A percentile compares a stretch with the other conserved stretches of the same genome.
phyloP scores from a whole-genome alignment of 1,140 invertebrate genomes.

The Cardiocondyla obscurior region DNA sequence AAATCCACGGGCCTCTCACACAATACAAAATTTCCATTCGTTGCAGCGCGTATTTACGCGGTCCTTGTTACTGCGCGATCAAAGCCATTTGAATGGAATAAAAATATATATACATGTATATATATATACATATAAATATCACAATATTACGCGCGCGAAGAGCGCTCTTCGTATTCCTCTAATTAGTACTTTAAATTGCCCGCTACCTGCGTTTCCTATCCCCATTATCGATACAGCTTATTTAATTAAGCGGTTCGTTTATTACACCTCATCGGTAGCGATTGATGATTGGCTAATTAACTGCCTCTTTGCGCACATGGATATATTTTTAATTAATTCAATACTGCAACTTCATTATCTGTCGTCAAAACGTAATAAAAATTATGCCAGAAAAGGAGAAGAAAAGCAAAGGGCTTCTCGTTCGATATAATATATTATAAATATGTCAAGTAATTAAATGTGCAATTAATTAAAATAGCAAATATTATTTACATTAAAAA shows the following conservation, averaged over 20 bases:
- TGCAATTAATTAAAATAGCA: too few relatives aligned
- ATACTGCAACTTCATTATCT: slow-evolving; percentile 2
- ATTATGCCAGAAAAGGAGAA: slow-evolving; percentile 10
- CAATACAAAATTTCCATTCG: slow-evolving; percentile 59
- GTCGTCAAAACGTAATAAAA: slow-evolving; percentile 55
- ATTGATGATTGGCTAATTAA: slow-evolving; percentile 43
- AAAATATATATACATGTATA: slow-evolving; percentile 7
- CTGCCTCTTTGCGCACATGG: background rate
- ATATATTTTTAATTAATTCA: slow-evolving; percentile 33
- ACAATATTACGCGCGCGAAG: slow-evolving; percentile 12
- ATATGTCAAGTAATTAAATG: background rate
- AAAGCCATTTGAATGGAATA: slow-evolving; percentile 31
- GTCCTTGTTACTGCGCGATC: slow-evolving; percentile 55
- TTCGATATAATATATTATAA: background rate
- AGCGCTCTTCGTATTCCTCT: background rate
- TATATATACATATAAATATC: slow-evolving; percentile 17
- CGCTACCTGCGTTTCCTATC: background rate
- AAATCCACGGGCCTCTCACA: slow-evolving; percentile 57
- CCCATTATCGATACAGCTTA: background rate
- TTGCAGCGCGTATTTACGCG: background rate
- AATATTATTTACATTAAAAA: background rate
- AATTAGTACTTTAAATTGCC: slow-evolving; percentile 31
- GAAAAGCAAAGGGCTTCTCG: background rate
- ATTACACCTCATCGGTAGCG: slow-evolving; percentile 26
- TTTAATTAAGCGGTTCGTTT: slow-evolving; percentile 52